Percentiles rank a stretch among this genome's conserved stretches.
Evolutionary conservation across 2,113 vertebrate genomes (phyloP).

Genomic region (Hemichromis elongatus): DNA sequence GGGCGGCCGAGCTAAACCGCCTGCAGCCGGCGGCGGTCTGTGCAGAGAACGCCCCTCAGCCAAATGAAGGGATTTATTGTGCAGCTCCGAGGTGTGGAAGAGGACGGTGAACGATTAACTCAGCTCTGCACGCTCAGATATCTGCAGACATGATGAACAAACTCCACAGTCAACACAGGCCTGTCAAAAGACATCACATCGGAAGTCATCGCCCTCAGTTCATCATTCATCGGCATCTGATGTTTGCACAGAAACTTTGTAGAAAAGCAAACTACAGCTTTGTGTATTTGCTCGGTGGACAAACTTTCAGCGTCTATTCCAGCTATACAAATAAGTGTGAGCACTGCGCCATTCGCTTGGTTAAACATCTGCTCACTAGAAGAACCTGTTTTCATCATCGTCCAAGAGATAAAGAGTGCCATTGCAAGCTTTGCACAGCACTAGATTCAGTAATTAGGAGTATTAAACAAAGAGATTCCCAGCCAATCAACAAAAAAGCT

Average conservation of each 20-base stretch:
- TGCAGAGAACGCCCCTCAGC: not conserved
- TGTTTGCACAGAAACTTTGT: not conserved
- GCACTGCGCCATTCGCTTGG: not conserved
- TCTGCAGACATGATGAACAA: not conserved
- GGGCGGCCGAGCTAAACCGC: not conserved
- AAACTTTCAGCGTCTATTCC: not conserved
- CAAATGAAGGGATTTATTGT: conserved; percentile 6
- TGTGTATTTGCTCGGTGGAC: not conserved
- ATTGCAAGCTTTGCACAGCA: not conserved
- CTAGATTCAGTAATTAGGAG: not conserved
- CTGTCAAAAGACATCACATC: not conserved
- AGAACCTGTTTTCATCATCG: not conserved
- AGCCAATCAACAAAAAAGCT: not conserved
- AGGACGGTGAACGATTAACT: conserved; percentile 3
- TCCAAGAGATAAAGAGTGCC: not conserved
- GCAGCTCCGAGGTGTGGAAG: not conserved
- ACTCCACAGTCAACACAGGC: not conserved
- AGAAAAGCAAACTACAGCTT: not conserved
- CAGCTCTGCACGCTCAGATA: not conserved
- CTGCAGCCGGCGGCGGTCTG: not conserved
- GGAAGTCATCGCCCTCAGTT: not conserved
- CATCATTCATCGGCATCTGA: not conserved
- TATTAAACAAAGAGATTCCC: not conserved
- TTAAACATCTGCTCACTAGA: not conserved
- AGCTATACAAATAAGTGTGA: not conserved